Conservation (phyloP, 2,113 vertebrate genomes). For the Sylvilagus bachmani region DNA sequence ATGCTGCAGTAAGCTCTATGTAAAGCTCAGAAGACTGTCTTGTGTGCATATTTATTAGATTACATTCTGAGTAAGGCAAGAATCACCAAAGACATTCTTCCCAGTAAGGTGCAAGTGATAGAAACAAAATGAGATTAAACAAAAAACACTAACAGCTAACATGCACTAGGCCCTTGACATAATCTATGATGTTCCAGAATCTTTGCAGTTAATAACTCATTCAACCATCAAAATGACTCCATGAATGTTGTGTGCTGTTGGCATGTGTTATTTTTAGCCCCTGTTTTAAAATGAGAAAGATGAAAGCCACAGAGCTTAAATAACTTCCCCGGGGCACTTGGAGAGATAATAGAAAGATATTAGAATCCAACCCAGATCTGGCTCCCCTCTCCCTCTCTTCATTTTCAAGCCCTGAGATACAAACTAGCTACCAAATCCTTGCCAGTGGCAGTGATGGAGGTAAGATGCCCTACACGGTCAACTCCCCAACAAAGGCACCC, state of each 20-base stretch:
- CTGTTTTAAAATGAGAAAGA: background rate
- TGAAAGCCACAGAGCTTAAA: background rate
- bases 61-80: background rate
- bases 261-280: background rate
- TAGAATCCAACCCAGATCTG: background rate
- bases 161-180: background rate
- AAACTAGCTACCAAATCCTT: background rate
- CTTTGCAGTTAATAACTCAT: background rate
- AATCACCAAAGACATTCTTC: background rate
- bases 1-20: background rate
- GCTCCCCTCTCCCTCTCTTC: background rate
- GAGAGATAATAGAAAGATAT: background rate
- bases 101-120: background rate
- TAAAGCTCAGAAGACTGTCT: background rate
- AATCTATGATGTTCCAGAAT: background rate
- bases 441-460: background rate
- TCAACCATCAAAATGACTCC: background rate
- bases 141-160: background rate
- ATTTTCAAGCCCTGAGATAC: background rate
- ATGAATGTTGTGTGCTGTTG: background rate
- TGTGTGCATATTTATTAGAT: background rate
- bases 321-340: background rate
- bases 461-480: background rate
- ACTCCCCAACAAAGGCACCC: background rate
- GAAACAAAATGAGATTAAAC: background rate